Evolutionary conservation across 1,140 invertebrate genomes (phyloP).

Genomic region (Vollenhovia emeryi): DNA sequence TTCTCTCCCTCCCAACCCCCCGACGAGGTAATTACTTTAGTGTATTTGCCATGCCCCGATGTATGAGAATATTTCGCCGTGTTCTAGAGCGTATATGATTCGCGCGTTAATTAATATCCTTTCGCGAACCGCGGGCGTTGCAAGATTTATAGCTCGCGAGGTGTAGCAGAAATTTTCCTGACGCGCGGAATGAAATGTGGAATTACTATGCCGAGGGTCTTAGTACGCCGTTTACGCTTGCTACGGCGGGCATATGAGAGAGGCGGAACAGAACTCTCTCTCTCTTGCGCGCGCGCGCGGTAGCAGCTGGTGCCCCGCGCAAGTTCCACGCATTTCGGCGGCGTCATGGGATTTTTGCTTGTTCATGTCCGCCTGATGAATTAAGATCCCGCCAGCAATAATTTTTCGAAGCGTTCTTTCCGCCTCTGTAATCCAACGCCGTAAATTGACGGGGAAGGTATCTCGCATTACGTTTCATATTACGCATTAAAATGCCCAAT

Average conservation of each 20-base stretch:
- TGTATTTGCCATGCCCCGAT: slow-evolving; percentile 14
- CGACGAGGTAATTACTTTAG: slow-evolving; percentile 47
- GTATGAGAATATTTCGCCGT: slow-evolving; percentile 42
- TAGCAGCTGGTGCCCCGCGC: slow-evolving; percentile 22
- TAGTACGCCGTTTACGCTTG: slow-evolving; percentile 32
- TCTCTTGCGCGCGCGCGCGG: no score
- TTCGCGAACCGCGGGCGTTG: slow-evolving; percentile 64
- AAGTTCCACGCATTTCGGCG: slow-evolving; percentile 45
- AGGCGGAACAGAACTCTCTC: slow-evolving; percentile 34
- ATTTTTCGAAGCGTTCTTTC: slow-evolving; percentile 38
- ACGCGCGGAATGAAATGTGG: slow-evolving; percentile 52
- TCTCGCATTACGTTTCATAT: not conserved
- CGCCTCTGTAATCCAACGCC: not conserved
- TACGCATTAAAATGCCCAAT: not conserved
- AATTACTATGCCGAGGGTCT: slow-evolving; percentile 51
- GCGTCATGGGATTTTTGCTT: slow-evolving; percentile 43
- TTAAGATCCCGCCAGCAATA: slow-evolving; percentile 38
- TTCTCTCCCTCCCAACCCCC: not conserved
- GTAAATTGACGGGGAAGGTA: slow-evolving; percentile 1
- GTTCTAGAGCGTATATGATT: slow-evolving; percentile 46
- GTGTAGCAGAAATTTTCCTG: slow-evolving; percentile 63
- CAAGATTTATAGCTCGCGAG: slow-evolving; percentile 56
- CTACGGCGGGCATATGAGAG: slow-evolving; percentile 9
- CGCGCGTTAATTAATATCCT: slow-evolving; percentile 73
- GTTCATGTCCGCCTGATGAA: slow-evolving; percentile 21